These are phyloP conservation scores for Opisthograptis luteolata DNA, from an alignment of 2,888 invertebrate genomes.

Conservation along the genomic window DNA sequence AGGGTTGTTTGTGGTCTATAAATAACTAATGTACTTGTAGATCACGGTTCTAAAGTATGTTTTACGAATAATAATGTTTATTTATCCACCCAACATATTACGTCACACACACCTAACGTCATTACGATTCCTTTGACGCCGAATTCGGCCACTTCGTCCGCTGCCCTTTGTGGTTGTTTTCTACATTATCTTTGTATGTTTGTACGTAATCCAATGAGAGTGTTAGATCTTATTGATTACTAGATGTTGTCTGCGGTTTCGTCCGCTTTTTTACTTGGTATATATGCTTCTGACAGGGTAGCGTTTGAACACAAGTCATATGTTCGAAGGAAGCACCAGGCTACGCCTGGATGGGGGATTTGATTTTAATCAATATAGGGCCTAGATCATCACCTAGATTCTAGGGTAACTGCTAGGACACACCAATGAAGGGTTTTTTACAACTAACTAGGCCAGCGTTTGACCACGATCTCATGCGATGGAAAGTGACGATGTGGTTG, in stretches of 20 bases:
- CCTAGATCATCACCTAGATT: too few relatives aligned
- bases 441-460: too few relatives aligned
- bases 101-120: neutral
- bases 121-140: conserved; percentile 18
- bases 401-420: too few relatives aligned
- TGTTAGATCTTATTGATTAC: neutral
- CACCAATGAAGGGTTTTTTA: too few relatives aligned
- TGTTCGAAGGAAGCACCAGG: too few relatives aligned
- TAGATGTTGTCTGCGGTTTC: conserved; percentile 9
- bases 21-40: neutral
- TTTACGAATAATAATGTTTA: neutral
- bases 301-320: too few relatives aligned
- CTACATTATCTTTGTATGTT: conserved; percentile 1
- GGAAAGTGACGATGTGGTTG: too few relatives aligned
- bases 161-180: conserved; percentile 5
- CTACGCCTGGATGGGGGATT: too few relatives aligned
- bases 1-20: neutral
- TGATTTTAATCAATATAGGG: too few relatives aligned
- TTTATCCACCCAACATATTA: neutral
- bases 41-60: neutral
- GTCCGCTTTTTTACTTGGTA: too few relatives aligned
- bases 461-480: too few relatives aligned
- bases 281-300: too few relatives aligned
- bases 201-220: conserved; percentile 4
- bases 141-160: conserved; percentile 8